Base-by-base conservation (phyloP, 2,888 invertebrate genomes). In the Cylloceria caligata region DNA sequence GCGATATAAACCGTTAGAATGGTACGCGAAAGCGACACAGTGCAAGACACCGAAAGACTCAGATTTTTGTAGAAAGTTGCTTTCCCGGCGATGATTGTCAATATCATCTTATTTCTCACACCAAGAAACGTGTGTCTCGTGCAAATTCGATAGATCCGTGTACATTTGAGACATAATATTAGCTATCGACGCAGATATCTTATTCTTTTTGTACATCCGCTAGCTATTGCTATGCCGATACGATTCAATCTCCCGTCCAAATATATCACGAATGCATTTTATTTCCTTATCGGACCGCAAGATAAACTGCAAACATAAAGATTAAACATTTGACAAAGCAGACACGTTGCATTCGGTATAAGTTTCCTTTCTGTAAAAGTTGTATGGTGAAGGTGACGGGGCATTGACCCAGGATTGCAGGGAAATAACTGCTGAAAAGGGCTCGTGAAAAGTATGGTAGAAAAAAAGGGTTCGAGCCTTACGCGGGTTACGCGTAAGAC, bases 311-410 rank as follows among this genome's bases (percentile, higher is more conserved):
- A 76, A 64, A 81, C 76, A 68, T 81, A 39, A 89, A 88, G 89
- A 90, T 91, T 90, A 91, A 91, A 92, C 91, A 91, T 92, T 91
- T 91, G 92, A 90, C 89, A 89, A 92, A 91, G 91, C 90, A 88
- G 90, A 84, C 83, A 13, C 0, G 16, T n/a, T 13, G 13, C 45
- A 16, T 45, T 45, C n/a, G 45, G 16, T 45, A 45, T 16, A 5
- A 45, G 45, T 45, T 45, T 45, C 42, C 45, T 45, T 6, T 64
- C 55, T 16, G 49, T 52, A n/a, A 67, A 79, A 79, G 60, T 74
- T 74, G 55, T 45, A 19, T 36, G 30, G 27, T 3, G 30, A 30
- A 4, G 24, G 52, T 13, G 60, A 2, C 13, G 42, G 3, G 42
- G 42, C 45, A 16, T 16, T 45, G 45, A 45, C 45, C 45, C 16